Conservation (phyloP, 2,888 invertebrate species). For the Ormia ochracea region DNA sequence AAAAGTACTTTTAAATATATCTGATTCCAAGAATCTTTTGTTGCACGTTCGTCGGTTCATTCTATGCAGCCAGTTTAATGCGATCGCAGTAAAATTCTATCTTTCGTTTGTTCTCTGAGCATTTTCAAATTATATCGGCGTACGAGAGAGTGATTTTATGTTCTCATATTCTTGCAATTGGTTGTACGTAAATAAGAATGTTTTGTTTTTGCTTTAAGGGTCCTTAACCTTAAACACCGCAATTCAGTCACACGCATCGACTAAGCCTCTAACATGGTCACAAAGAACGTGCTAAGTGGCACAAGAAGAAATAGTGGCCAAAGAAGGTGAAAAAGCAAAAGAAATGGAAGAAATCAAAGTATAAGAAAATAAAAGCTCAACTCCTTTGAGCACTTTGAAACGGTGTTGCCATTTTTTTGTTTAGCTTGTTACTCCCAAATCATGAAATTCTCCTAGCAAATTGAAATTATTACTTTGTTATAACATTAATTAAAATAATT, state of each 20-base stretch:
- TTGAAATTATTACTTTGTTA: no score
- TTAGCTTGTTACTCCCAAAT: no score
- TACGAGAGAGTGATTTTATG: not conserved
- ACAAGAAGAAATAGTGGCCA: not conserved
- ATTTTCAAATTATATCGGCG: not conserved
- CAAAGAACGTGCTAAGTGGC: constrained; percentile 14
- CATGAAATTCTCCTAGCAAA: no score
- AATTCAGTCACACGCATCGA: constrained; percentile 12
- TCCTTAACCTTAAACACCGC: constrained; percentile 56
- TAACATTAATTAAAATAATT: no score
- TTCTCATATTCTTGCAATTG: not conserved
- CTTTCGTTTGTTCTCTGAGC: not conserved
- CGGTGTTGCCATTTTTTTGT: no score
- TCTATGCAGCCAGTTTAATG: not conserved
- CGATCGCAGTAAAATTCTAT: not conserved
- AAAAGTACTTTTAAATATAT: not conserved
- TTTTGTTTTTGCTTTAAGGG: constrained; percentile 45
- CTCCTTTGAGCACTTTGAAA: not conserved
- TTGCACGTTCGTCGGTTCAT: no score
- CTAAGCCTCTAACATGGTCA: constrained; percentile 6
- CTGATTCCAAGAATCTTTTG: not conserved
- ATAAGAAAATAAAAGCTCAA: not conserved
- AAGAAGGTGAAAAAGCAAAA: not conserved
- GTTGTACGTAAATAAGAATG: constrained; percentile 19
- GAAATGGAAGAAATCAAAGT: constrained; percentile 7